phyloP scores from a whole-genome alignment of 2,113 vertebrate species.

The Gobius niger region DNA sequence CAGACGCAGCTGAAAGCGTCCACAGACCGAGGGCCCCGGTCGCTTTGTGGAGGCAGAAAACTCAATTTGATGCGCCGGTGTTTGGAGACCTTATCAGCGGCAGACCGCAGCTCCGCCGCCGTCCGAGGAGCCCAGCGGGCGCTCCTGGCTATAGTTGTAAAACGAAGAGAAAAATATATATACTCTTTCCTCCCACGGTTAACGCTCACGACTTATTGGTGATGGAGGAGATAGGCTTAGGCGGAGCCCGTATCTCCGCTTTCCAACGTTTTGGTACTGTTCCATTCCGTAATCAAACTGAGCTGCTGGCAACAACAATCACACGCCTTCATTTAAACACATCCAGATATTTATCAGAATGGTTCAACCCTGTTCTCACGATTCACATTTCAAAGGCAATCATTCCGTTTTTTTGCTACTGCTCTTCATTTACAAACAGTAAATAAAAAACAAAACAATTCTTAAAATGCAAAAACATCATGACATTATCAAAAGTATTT shows the following conservation, averaged over 20 bases:
- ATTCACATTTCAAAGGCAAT: no score
- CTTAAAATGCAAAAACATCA: no score
- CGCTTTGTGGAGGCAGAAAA: constrained; percentile 46
- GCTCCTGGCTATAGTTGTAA: constrained; percentile 39
- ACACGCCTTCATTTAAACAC: no score
- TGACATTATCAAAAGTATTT: no score
- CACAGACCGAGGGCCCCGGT: constrained; percentile 14
- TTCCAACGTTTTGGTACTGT: constrained; percentile 16
- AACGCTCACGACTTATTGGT: constrained; percentile 37
- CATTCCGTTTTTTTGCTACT: no score
- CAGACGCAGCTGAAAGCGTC: constrained; percentile 40
- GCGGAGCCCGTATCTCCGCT: constrained; percentile 34
- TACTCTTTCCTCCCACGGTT: constrained; percentile 11
- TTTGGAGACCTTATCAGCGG: constrained; percentile 54
- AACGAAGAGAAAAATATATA: constrained; percentile 24
- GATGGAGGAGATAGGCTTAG: constrained; percentile 45
- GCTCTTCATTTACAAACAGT: no score
- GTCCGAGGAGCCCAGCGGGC: constrained; percentile 37
- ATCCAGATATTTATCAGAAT: no score
- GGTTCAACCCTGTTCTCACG: no score
- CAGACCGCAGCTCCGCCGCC: constrained; percentile 50
- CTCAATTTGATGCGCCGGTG: constrained; percentile 61
- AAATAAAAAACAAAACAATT: no score
- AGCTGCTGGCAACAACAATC: not conserved
- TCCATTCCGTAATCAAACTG: not conserved